These are phyloP conservation scores for Mustela lutreola DNA, from an alignment of 2,113 vertebrate species.

Conservation along the genomic window DNA sequence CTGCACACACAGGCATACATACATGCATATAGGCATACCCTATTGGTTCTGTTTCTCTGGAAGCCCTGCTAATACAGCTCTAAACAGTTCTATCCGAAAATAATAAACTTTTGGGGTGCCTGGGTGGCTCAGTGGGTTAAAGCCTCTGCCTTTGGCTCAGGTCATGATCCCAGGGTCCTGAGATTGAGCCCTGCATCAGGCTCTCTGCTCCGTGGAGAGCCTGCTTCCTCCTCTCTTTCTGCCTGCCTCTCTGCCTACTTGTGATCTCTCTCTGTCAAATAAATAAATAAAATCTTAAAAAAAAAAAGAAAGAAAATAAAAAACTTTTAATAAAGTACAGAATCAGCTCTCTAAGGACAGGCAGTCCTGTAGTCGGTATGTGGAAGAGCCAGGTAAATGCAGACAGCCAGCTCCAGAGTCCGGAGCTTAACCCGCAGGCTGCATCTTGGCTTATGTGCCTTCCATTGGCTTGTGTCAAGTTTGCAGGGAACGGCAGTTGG, in stretches of 20 bases:
- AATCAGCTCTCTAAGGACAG: background rate
- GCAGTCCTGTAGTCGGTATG: rapidly evolving
- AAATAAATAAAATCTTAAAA: too few relatives aligned
- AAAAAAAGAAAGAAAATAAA: too few relatives aligned
- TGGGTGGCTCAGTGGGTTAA: too few relatives aligned
- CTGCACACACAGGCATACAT: rapidly evolving
- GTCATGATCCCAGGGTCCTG: too few relatives aligned
- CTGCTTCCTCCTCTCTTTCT: too few relatives aligned
- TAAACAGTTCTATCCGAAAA: background rate
- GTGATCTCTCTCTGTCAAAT: too few relatives aligned
- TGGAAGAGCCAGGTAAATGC: background rate
- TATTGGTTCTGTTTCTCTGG: background rate
- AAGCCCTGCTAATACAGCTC: background rate
- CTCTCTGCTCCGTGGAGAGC: too few relatives aligned
- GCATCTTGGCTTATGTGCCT: background rate
- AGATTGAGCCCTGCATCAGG: too few relatives aligned
- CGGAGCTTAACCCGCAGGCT: background rate
- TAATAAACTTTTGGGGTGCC: background rate
- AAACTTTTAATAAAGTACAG: background rate
- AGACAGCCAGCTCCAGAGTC: background rate
- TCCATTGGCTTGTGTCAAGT: rapidly evolving
- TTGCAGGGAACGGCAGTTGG: background rate
- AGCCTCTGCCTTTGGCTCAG: too few relatives aligned
- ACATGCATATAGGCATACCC: too few relatives aligned
- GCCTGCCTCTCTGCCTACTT: too few relatives aligned